Conservation (phyloP, 37 sponge, comb jelly and placozoan genomes). For the Spongia lamella region DNA sequence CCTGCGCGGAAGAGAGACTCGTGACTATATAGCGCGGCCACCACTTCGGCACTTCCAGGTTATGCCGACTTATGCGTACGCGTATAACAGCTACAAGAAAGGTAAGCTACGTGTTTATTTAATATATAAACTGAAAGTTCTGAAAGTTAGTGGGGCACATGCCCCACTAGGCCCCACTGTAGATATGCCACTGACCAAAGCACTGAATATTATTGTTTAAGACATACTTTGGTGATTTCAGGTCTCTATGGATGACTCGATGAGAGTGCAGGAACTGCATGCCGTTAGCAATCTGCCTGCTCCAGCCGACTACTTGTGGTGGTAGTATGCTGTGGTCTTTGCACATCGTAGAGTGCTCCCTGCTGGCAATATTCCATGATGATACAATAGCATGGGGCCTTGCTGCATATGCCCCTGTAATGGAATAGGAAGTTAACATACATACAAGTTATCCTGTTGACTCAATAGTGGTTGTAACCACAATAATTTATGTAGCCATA, state of each 20-base stretch:
- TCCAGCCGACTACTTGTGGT: conserved; percentile 69
- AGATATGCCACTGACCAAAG: neutral
- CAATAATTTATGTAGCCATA: neutral
- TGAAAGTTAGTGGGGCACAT: no score
- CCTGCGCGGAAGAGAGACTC: no score
- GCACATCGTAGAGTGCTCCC: conserved; percentile 74
- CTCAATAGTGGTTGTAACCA: no score
- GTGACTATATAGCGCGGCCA: no score
- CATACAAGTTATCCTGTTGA: no score
- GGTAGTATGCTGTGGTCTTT: conserved; percentile 62
- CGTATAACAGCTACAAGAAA: no score
- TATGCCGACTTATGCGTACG: no score
- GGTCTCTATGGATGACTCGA: conserved; percentile 84
- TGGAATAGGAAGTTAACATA: neutral
- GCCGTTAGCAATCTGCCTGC: conserved; percentile 78
- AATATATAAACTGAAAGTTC: no score
- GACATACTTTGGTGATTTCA: conserved; percentile 80
- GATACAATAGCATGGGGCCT: conserved; percentile 74
- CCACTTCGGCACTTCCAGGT: no score
- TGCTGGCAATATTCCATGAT: conserved; percentile 83
- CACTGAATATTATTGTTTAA: no score
- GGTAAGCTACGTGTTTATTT: no score
- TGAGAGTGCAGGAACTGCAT: conserved; percentile 87
- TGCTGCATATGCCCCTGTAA: conserved; percentile 75
- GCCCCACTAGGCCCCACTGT: no score